Evolutionary conservation across 2,797 vertebrate species (phyloP), one percentile per base, ranked within the genome.

Genomic region (Sternotherus odoratus): DNA sequence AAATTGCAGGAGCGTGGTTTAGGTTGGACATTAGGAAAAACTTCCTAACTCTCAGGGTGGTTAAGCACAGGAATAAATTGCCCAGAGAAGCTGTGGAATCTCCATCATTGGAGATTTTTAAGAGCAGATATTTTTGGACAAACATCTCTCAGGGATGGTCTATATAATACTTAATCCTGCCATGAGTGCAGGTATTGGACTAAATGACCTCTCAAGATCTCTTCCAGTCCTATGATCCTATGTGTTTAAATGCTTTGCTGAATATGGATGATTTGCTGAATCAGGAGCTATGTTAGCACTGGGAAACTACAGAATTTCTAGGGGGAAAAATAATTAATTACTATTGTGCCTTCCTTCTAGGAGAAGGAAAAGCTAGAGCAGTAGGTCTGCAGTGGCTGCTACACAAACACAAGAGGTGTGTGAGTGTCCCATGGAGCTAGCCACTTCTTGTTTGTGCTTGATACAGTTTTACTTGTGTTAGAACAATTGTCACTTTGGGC

Each of bases 221-320:
- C 21, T 53, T 53, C 8, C 21, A 9, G 51, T 53, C 21, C 51
- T 23, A 23, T 53, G 51, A 53, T 53, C 21, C 51, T 53, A 83
- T 1, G 51, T 24, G 66, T 19, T 93, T 87, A 54, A 92, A 74
- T 77, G 86, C 50, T 74, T 89, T 95, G 74, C 54, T 30, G 43
- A 23, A 69, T 50, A 82, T n/a, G 63, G 11, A 36, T 69, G 36
- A 23, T 69, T 69, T 69, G 75, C 89, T 95, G 84, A 50, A 53
- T 93, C 33, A 12, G 63, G 63, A 84, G 91, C 79, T n/a, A 0
- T 12, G 60, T 79, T 86, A 85, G 17, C 53, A 66, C 74, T 92
- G 85, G 74, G 88, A 83, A 50, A 75, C 83, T 78, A n/a, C 23
- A 85, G 85, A 66, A 81, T 30, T 72, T 93, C 82, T 93, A 75